Percentiles rank a stretch among this genome's conserved stretches.
Evolutionary conservation across 2,888 invertebrate species (phyloP).

Genomic region (Drosophila imparisetae): DNA sequence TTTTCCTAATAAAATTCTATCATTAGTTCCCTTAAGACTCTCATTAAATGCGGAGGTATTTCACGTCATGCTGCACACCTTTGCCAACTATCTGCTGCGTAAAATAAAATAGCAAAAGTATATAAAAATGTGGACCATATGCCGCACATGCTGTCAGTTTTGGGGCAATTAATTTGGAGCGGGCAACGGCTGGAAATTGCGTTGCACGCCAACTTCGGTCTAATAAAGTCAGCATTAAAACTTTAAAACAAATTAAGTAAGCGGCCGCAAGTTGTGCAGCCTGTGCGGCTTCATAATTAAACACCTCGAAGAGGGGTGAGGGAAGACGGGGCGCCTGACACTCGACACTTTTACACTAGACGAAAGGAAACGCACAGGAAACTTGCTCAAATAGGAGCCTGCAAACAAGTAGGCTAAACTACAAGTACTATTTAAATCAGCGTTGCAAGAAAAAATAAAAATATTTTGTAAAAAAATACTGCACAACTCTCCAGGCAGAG

Average conservation of each 20-base stretch:
- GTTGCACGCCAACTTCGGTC: conserved; percentile 22
- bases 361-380: conserved; percentile 39
- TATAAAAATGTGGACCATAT: conserved; percentile 10
- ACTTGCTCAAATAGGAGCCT: conserved; percentile 45
- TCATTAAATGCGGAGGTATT: background rate
- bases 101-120: background rate
- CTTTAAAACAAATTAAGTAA: conserved; percentile 70
- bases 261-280: conserved; percentile 49
- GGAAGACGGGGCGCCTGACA: background rate
- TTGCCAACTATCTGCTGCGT: background rate
- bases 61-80: background rate
- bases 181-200: conserved; percentile 13
- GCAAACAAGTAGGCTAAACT: conserved; percentile 56
- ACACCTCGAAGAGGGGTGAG: conserved; percentile 38
- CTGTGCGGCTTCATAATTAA: conserved; percentile 62
- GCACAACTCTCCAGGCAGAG: conserved; percentile 31
- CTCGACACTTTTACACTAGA: conserved; percentile 48
- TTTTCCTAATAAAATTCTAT: background rate
- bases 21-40: background rate
- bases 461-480: conserved; percentile 25
- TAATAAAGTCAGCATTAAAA: conserved; percentile 58
- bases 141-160: conserved; percentile 25
- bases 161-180: conserved; percentile 30
- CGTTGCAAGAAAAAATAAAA: conserved; percentile 24
- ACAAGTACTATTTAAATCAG: conserved; percentile 72